Evolutionary conservation across 2,797 vertebrate species (phyloP).

Genomic region (Pipistrellus pipistrellus): DNA sequence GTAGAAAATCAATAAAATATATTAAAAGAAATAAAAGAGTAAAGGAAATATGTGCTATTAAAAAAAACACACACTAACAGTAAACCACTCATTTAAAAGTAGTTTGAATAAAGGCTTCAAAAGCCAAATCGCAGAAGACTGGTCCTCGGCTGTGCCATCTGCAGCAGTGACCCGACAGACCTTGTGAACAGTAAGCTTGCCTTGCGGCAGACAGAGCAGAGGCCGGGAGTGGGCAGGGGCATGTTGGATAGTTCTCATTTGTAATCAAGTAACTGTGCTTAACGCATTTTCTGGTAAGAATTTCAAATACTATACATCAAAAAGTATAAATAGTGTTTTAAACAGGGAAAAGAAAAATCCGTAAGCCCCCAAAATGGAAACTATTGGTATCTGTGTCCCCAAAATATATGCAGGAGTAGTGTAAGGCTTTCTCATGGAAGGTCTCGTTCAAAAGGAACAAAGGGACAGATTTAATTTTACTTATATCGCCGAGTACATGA

Average conservation of each 20-base stretch:
- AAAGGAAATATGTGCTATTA: conserved; percentile 46
- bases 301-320: conserved; percentile 89
- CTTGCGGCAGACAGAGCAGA: background rate
- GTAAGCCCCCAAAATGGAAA: conserved; percentile 83
- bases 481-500: conserved; percentile 75
- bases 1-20: too few species aligned
- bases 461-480: conserved; percentile 80
- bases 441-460: conserved; percentile 87
- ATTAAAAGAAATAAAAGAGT: background rate
- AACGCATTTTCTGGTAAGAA: conserved; percentile 78
- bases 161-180: background rate
- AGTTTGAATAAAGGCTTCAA: conserved; percentile 83
- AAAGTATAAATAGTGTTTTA: conserved; percentile 85
- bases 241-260: background rate
- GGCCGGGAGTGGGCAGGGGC: background rate
- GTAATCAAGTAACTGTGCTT: too few species aligned
- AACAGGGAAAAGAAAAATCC: conserved; percentile 78
- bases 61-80: conserved; percentile 65
- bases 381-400: conserved; percentile 89
- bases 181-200: too few species aligned
- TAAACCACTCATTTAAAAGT: conserved; percentile 83
- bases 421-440: conserved; percentile 95
- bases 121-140: conserved; percentile 58
- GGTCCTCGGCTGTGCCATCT: background rate
- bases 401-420: conserved; percentile 93